Base-by-base conservation (phyloP, 1,140 invertebrate species). In the Ips typographus region DNA sequence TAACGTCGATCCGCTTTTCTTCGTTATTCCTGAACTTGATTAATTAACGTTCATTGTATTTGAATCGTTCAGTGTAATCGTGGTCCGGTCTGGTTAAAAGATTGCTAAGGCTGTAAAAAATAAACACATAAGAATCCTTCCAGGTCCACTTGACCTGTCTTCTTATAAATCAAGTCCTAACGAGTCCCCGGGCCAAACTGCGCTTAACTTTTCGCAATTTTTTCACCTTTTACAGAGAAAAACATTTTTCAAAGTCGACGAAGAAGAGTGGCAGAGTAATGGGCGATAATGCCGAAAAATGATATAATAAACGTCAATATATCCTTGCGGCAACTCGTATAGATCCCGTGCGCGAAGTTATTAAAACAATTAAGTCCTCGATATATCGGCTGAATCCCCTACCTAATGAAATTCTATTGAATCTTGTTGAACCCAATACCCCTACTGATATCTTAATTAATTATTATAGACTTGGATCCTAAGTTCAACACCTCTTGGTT, bases 281-380 rank as follows among this genome's bases (percentile, higher is more conserved):
- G 53, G 51, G 8, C 61, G 61, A 52, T 64, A 64, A 64, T 53
- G 39, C 40, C 36, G 61, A 52, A 53, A 40, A 64, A 64, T 53
- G 61, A 64, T 70, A 65, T 70, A 71, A 67, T 71, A 66, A 61
- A 55, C 40, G 61, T 36, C 53, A 36, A 70, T 70, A 70, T 70
- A 70, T 69, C 47, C 37, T 55, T 65, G 40, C 40, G 40, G 36
- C 51, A 22, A 40, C 38, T 4, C 40, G 41, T 44, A 61, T 44
- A 39, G 38, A 62, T 68, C 55, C 42, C 8, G 47, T n/a, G 37
- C 41, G 41, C 41, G 38, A 57, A 60, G 55, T 64, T 65, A 70
- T 64, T 70, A 64, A 64, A 65, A 63, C 68, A 70, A 70, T 70
- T 70, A 57, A 70, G 61, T 64, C 41, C 40, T 56, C 41, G 43